Evolutionary conservation across 2,888 invertebrate species (phyloP).

Genomic region (Lingula anatina): DNA sequence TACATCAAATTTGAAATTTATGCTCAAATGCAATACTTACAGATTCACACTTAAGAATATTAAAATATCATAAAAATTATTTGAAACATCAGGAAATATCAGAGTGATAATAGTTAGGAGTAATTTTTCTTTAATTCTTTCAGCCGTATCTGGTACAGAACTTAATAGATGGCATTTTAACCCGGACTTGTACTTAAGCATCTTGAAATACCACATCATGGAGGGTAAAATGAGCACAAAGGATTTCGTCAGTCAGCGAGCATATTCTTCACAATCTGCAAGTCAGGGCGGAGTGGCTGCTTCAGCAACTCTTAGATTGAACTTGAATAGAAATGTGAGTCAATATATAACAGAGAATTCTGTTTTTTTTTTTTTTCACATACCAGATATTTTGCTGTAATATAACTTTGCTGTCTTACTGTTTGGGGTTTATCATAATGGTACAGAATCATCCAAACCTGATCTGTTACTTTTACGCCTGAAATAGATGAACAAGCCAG

Average conservation of each 20-base stretch:
- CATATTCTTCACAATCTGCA: too few relatives aligned
- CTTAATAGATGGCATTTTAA: too few relatives aligned
- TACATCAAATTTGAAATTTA: too few relatives aligned
- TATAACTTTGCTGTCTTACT: not conserved
- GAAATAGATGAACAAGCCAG: not conserved
- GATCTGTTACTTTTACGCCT: not conserved
- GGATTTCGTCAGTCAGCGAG: constrained; percentile 52
- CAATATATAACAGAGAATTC: not conserved
- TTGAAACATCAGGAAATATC: too few relatives aligned
- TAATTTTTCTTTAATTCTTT: too few relatives aligned
- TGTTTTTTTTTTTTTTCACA: not conserved
- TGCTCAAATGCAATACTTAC: too few relatives aligned
- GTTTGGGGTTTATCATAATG: not conserved
- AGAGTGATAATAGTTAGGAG: too few relatives aligned
- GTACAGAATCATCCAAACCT: not conserved
- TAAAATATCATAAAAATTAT: too few relatives aligned
- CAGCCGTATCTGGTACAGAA: too few relatives aligned
- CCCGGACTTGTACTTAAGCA: too few relatives aligned
- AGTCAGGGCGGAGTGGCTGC: constrained; percentile 49
- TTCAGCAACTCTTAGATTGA: constrained; percentile 51
- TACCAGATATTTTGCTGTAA: not conserved
- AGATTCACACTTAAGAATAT: too few relatives aligned
- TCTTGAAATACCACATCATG: constrained; percentile 53
- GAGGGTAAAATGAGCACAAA: constrained; percentile 51
- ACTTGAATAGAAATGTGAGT: constrained; percentile 53